Percentiles rank a stretch among this genome's conserved stretches.
Evolutionary conservation across 2,797 vertebrate genomes (phyloP).

Genomic region (Xerus rutilus): DNA sequence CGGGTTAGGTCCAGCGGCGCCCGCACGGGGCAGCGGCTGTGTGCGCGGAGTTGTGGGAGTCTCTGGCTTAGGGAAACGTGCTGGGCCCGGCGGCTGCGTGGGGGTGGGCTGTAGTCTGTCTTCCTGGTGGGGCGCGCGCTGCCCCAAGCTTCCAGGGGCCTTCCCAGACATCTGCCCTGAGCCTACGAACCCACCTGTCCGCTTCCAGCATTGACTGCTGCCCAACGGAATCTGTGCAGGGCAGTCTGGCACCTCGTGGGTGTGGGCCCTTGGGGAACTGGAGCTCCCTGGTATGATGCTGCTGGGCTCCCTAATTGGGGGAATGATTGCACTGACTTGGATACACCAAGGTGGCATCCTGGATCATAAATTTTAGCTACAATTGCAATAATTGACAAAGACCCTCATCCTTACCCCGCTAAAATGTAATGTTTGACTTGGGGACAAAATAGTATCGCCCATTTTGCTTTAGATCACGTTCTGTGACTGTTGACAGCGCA

Average conservation of each 20-base stretch:
- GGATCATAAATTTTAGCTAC: background rate
- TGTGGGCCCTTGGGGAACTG: fast-evolving
- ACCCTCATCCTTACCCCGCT: no score
- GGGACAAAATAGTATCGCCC: background rate
- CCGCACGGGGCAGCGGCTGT: background rate
- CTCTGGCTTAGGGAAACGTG: background rate
- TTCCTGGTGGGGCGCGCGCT: no score
- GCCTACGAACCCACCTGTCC: no score
- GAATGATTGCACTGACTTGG: background rate
- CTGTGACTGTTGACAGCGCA: background rate
- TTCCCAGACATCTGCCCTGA: fast-evolving
- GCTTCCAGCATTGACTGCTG: background rate
- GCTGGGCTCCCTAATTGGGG: background rate
- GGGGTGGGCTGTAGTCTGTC: background rate
- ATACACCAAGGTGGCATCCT: background rate
- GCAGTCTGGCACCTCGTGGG: fast-evolving
- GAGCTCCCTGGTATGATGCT: background rate
- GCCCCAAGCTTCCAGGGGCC: background rate
- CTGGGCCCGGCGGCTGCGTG: background rate
- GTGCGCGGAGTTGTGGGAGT: background rate
- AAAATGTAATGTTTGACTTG: background rate
- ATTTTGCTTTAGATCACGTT: background rate
- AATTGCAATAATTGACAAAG: background rate
- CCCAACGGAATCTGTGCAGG: background rate
- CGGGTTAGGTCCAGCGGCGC: background rate